Base-by-base conservation (phyloP, 2,113 vertebrate genomes). In the Dinomys branickii region DNA sequence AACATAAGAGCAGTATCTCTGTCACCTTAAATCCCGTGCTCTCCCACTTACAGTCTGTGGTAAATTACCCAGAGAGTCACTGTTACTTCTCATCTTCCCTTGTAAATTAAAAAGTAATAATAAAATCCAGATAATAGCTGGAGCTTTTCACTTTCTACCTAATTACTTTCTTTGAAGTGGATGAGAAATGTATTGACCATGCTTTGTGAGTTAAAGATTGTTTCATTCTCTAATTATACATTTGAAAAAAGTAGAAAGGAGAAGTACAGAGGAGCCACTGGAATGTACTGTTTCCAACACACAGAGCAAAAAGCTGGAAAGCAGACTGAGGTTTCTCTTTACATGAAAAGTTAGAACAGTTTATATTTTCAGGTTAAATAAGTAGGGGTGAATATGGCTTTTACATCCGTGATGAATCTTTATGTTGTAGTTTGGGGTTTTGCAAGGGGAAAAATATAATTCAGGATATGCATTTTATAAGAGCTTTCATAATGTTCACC, bases 211-310 rank as follows among this genome's bases (percentile, higher is more conserved):
- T 69, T 91, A 84, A 80, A 56, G 44, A 56, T 87, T 96, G 9
- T 71, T 96, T 93, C 44, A 94, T 65, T 75, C 38, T 94, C 88
- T 95, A 94, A 94, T 92, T 94, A 82, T 63, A 88, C 47, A 75
- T 97, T 97, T 50, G 13, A 67, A 89, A 85, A 91, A 65, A 50
- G 50, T 56, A 87, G 28, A 16, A 80, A 90, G 24, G 73, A 89
- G 19, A 80, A 80, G 20, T 82, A 0, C 10, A 83, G 65, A 65
- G 59, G 61, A 90, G 7, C 41, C 13, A 92, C 14, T 1, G 5
- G 93, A 73, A 26, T 54, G 33, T 93, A 91, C 86, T 35, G n/a
- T 59, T 85, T 80, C 22, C 9, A 52, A 2, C 12, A 22, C 56
- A 47, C 14, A 91, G 44, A 69, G 52, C 3, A 92, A 77, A 88